A percentile compares a stretch with the other conserved stretches of the same genome.
phyloP scores from a whole-genome alignment of 2,888 invertebrate species.

The Neoaliturus tenellus region DNA sequence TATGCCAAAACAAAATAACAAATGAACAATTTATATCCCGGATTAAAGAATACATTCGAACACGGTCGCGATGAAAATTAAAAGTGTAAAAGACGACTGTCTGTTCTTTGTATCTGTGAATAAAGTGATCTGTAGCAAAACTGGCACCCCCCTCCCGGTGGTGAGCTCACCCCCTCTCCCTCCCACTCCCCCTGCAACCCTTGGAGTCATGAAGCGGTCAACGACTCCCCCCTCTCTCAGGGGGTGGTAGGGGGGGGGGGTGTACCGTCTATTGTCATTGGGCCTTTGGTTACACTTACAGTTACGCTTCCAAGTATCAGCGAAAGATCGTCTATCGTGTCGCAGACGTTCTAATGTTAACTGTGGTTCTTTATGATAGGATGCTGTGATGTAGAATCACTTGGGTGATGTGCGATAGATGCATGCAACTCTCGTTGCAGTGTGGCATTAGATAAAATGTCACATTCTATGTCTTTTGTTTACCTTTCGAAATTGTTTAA shows the following conservation, averaged over 20 bases:
- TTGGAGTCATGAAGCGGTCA: conserved; percentile 47
- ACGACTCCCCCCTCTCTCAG: conserved; percentile 2
- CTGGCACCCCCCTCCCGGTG: background rate
- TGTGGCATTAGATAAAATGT: no score
- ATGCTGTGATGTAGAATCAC: no score
- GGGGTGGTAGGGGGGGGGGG: background rate
- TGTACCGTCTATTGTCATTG: conserved; percentile 44
- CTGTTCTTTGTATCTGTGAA: conserved; percentile 26
- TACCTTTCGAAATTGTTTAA: no score
- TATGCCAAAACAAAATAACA: no score
- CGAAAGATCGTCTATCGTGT: background rate
- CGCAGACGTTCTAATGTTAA: no score
- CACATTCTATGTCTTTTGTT: no score
- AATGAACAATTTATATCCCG: no score
- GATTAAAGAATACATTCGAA: background rate
- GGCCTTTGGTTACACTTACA: conserved; percentile 36
- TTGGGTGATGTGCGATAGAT: no score
- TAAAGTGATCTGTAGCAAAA: conserved; percentile 16
- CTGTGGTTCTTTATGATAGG: no score
- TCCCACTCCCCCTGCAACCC: background rate
- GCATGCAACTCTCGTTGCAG: no score
- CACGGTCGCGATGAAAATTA: conserved; percentile 3
- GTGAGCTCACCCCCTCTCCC: background rate
- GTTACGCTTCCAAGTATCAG: conserved; percentile 22
- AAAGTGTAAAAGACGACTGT: conserved; percentile 1